Base-by-base conservation (phyloP, 2,888 invertebrate genomes). In the Venusia cambrica region DNA sequence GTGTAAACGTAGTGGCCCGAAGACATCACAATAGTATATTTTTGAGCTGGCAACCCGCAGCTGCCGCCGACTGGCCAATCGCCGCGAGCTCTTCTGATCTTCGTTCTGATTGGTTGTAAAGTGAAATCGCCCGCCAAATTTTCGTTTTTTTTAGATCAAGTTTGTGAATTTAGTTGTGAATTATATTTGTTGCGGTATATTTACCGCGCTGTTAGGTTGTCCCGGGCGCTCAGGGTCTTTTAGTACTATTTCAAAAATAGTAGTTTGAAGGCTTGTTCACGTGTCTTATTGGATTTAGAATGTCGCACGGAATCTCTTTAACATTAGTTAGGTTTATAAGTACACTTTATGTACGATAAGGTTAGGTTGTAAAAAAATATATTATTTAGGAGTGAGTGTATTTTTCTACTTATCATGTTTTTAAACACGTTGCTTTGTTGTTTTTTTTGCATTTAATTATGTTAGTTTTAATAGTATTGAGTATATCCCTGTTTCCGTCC, bases 211-310 rank as follows among this genome's bases (percentile, higher is more conserved):
- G 22, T 37, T 41, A 47, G 37, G 40, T 22, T 45, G 33, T 35
- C 28, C 22, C 43, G 50, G 50, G 70, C 69, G 64, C 57, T 53
- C 52, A 60, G 57, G 58, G 68, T 70, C 74, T 83, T 80, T 80
- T 74, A 70, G 55, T 63, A 74, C 83, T 84, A 84, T 84, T 84
- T 79, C 40, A 67, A 54, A 80, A 83, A 83, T 83, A 84, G 84
- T 79, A 63, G 41, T 48, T 51, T 79, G 73, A 81, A 79, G 80
- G 43, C 64, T 57, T 53, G 42, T 57, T 64, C 62, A 66, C 60
- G 48, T 51, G 52, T 59, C 48, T 54, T 53, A 46, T 46, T 42
- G 38, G 51, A 57, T 51, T 52, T 51, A 52, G 53, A 54, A 41
- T 41, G 48, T 51, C 44, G 60, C 62, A 62, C 63, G 52, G 48